phyloP scores from a whole-genome alignment of 2,888 invertebrate genomes.

The Eurytoma adleriae region DNA sequence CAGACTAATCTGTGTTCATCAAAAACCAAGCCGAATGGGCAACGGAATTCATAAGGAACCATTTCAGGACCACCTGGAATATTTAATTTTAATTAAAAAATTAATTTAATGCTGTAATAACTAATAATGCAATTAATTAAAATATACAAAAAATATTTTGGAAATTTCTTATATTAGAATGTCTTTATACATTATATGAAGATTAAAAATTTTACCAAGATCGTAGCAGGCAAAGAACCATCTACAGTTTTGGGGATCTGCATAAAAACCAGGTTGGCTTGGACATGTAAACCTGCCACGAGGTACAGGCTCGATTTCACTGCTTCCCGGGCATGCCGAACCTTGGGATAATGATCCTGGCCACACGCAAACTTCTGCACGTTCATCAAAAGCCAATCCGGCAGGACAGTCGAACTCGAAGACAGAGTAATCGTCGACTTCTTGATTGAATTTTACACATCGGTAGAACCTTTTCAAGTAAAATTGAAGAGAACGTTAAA shows the following conservation, averaged over 20 bases:
- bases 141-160: neutral
- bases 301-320: slow-evolving; percentile 87
- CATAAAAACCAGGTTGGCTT: slow-evolving; percentile 84
- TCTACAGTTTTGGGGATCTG: slow-evolving; percentile 88
- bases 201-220: slow-evolving; percentile 77
- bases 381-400: slow-evolving; percentile 86
- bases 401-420: slow-evolving; percentile 90
- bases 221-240: slow-evolving; percentile 91
- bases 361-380: slow-evolving; percentile 89
- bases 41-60: slow-evolving; percentile 88
- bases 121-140: neutral
- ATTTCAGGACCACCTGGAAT: slow-evolving; percentile 71
- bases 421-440: slow-evolving; percentile 85
- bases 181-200: neutral
- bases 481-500: neutral
- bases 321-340: slow-evolving; percentile 86
- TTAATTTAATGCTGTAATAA: neutral
- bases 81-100: neutral
- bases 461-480: slow-evolving; percentile 82
- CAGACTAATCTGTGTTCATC: slow-evolving; percentile 84
- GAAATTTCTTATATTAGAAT: neutral
- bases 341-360: slow-evolving; percentile 85
- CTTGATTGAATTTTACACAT: slow-evolving; percentile 88
- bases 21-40: slow-evolving; percentile 88
- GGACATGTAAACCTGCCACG: slow-evolving; percentile 83